Evolutionary conservation across 2,888 invertebrate genomes (phyloP), one percentile per base, ranked within the genome.

Genomic region (Strigamia transsilvanica): DNA sequence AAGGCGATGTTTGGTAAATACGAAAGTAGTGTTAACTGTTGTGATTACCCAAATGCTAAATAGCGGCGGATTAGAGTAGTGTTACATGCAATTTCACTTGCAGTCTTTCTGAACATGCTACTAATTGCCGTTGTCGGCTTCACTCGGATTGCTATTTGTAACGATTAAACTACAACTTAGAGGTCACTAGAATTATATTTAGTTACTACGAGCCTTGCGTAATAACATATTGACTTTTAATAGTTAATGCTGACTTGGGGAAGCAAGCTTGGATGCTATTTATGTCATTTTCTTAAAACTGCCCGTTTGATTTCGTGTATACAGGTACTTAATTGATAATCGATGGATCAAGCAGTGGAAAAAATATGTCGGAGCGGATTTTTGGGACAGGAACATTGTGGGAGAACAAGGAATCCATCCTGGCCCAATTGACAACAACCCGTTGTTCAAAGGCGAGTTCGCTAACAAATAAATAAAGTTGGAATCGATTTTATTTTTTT

Each of bases 291-390:
- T n/a, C 38, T 38, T 38, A 38, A 10, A 38, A 38, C 38, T 38
- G 38, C 38, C 6, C 38, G 38, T 38, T n/a, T 15, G 4, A 46
- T 46, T 46, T 38, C 41, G 27, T 27, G 27, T 27, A 27, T 13
- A 2, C 84, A 89, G 89, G 89, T 89, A 88, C 86, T 85, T 90
- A 51, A 82, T 90, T 34, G 89, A 89, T 84, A 85, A 87, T 10
- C 87, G 88, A 83, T 90, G 90, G 90, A 88, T 87, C 84, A 89
- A 89, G 83, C 88, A 88, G 83, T 89, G 88, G 88, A 88, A 89
- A 84, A 87, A 87, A 80, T 90, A 88, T 87, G 88, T 89, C 32
- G 88, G 88, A 2, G 87, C 82, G 85, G 89, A 89, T 82, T 85
- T 84, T 38, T 88, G 88, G 87, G 88, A 88, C 82, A 85, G 86